Evolutionary conservation across 2,113 vertebrate genomes (phyloP), one percentile per base, ranked within the genome.

Genomic region (Dipodomys stephensi): DNA sequence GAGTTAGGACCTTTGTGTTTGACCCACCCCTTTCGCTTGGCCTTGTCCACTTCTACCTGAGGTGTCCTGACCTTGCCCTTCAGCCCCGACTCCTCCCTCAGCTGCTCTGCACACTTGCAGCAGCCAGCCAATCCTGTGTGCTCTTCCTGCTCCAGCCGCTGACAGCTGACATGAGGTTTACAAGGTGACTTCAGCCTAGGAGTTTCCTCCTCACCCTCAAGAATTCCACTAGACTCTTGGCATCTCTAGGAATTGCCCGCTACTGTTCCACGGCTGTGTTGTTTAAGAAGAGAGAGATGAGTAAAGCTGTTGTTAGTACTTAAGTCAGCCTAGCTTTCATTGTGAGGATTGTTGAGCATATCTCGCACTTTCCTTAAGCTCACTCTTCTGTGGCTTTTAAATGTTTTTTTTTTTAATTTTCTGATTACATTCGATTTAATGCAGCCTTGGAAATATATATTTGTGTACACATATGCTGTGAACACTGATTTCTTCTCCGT

Each of bases 391-490:
- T 39, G 32, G 35, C 53, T 57, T 57, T 57, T 57, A 57, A 53
- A 57, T 57, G 25, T 76, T 44, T 90, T 68, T 35, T 83, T 85
- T 64, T 22, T 67, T 69, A 67, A 85, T 92, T 91, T 69, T 91
- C 68, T 83, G 72, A 82, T 92, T 91, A 71, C 68, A 87, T 87
- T 96, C 94, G 76, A 93, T 91, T 94, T 87, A 76, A 5, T 85
- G 57, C 46, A 93, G 93, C 92, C 85, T 87, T 95, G 93, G 91
- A 95, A 88, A 94, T 95, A 90, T 82, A 78, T 91, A 91, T 93
- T 81, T 95, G 91, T 94, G 35, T 94, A 84, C 65, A 90, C 49
- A 89, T 76, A 90, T 87, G 91, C 96, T 91, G 28, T n/a, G 87
- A 83, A 81, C 68, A 32, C 77, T 78, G 93, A 88, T 92, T 90